Conservation (phyloP, 2,888 invertebrate species). For the Litoditis marina region DNA sequence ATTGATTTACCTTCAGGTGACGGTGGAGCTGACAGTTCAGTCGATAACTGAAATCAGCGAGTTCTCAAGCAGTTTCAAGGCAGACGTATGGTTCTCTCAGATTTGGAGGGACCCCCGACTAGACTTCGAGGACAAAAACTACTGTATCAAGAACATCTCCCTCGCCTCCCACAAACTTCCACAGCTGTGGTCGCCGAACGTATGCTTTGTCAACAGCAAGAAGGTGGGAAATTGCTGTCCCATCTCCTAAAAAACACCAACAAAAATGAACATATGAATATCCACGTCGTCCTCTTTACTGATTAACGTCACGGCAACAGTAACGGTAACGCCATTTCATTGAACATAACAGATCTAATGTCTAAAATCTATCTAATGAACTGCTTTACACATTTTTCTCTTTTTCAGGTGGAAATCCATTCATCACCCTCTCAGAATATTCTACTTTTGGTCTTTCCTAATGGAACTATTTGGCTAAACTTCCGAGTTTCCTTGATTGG, state of each 20-base stretch:
- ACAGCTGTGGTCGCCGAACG: slow-evolving; percentile 61
- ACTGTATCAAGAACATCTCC: slow-evolving; percentile 58
- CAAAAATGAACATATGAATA: no score
- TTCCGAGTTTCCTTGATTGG: slow-evolving; percentile 54
- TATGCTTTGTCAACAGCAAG: slow-evolving; percentile 62
- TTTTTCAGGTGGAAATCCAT: slow-evolving; percentile 56
- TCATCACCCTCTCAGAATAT: slow-evolving; percentile 59
- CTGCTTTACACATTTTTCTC: neutral
- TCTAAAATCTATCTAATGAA: no score
- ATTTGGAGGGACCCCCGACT: slow-evolving; percentile 61
- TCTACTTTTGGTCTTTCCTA: slow-evolving; percentile 59
- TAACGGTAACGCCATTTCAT: no score
- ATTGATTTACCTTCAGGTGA: slow-evolving; percentile 34
- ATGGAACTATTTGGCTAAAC: slow-evolving; percentile 60
- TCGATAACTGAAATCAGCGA: slow-evolving; percentile 60
- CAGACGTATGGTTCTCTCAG: slow-evolving; percentile 61
- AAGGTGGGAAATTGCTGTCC: no score
- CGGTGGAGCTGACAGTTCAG: slow-evolving; percentile 61
- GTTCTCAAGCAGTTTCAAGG: slow-evolving; percentile 58
- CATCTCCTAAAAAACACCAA: no score
- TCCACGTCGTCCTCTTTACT: no score
- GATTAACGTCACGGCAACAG: no score
- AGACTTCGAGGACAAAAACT: slow-evolving; percentile 55
- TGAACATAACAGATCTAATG: no score
- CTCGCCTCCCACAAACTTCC: slow-evolving; percentile 58